These are phyloP conservation scores for Osmoderma eremita DNA, from an alignment of 2,888 invertebrate species.

Conservation along the genomic window DNA sequence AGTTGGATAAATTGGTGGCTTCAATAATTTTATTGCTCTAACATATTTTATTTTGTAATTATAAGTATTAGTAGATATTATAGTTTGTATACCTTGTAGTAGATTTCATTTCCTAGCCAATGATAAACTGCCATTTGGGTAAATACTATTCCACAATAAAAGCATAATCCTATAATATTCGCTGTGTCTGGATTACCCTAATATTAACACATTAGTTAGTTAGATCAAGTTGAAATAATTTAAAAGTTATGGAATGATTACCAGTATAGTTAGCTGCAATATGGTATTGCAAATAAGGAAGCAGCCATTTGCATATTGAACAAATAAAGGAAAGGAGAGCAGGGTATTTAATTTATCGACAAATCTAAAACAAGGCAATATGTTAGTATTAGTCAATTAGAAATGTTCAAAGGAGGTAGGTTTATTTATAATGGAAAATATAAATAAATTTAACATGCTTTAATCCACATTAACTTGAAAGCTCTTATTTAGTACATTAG, in stretches of 20 bases:
- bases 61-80: neutral
- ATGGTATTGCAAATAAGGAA: constrained; percentile 11
- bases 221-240: neutral
- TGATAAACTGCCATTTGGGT: constrained; percentile 28
- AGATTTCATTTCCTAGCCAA: constrained; percentile 38
- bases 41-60: neutral
- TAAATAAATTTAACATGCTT: too few relatives aligned
- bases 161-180: neutral
- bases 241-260: neutral
- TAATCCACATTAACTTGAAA: too few relatives aligned
- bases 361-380: neutral
- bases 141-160: constrained; percentile 13
- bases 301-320: constrained; percentile 1
- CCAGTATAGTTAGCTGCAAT: neutral
- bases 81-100: constrained; percentile 19
- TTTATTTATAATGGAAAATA: too few relatives aligned
- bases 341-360: neutral
- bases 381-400: neutral
- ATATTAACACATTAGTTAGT: neutral
- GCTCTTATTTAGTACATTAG: too few relatives aligned
- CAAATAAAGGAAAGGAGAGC: neutral
- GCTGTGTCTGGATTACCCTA: neutral
- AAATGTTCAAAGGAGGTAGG: neutral
- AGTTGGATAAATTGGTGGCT: constrained; percentile 3
- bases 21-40: constrained; percentile 19